These are phyloP conservation scores for Drosophila helvetica DNA, from an alignment of 2,888 invertebrate genomes.

Conservation along the genomic window DNA sequence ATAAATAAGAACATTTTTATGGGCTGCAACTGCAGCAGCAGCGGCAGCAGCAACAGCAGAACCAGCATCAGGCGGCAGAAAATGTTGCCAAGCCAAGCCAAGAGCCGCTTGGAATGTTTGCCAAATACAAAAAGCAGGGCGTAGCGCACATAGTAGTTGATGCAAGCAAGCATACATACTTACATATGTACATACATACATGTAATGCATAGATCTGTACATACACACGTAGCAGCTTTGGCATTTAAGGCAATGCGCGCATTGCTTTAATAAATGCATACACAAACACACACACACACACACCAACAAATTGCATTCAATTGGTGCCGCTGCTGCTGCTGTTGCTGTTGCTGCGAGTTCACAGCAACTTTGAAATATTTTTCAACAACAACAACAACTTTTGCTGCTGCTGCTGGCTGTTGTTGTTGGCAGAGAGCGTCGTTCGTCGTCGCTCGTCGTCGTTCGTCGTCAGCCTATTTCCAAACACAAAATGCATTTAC, in stretches of 20 bases:
- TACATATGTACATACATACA: constrained; percentile 14
- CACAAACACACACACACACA: constrained; percentile 30
- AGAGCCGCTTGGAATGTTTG: constrained; percentile 42
- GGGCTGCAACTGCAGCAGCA: constrained; percentile 71
- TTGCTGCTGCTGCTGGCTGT: constrained; percentile 42
- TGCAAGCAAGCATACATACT: constrained; percentile 10
- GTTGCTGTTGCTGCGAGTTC: constrained; percentile 67
- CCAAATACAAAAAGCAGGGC: constrained; percentile 63
- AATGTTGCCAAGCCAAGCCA: constrained; percentile 41
- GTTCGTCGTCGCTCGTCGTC: constrained; percentile 20
- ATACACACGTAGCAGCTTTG: constrained; percentile 67
- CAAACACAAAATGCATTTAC: constrained; percentile 64
- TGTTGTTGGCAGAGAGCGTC: constrained; percentile 16
- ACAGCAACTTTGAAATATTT: constrained; percentile 81
- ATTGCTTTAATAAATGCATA: constrained; percentile 79
- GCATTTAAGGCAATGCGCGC: constrained; percentile 80
- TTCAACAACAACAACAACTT: constrained; percentile 66
- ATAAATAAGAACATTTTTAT: constrained; percentile 78
- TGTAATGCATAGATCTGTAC: constrained; percentile 30
- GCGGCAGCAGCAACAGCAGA: constrained; percentile 34
- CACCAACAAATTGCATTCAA: constrained; percentile 76
- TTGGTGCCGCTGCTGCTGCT: constrained; percentile 68
- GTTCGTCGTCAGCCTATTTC: constrained; percentile 58
- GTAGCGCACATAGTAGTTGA: constrained; percentile 59
- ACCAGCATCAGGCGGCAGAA: constrained; percentile 23